Evolutionary conservation across 2,113 vertebrate genomes (phyloP).

Genomic region (Elachura formosa): DNA sequence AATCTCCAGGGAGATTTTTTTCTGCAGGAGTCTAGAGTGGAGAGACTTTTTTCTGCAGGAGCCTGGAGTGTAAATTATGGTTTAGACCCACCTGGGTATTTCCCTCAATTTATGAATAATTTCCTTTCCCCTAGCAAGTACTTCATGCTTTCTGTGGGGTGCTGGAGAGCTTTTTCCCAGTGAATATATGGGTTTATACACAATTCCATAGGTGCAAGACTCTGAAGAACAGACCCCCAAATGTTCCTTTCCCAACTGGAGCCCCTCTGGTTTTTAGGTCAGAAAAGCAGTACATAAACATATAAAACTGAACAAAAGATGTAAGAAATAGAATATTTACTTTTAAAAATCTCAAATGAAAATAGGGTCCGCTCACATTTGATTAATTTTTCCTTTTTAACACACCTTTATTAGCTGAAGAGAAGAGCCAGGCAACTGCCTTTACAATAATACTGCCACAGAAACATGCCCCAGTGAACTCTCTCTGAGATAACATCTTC

Average conservation of each 20-base stretch:
- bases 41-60: background rate
- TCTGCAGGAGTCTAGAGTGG: background rate
- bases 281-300: background rate
- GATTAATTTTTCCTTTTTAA: background rate
- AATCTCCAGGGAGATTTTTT: background rate
- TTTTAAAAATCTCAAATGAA: background rate
- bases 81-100: background rate
- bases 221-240: background rate
- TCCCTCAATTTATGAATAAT: background rate
- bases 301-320: background rate
- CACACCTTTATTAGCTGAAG: background rate
- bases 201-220: background rate
- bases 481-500: slow-evolving; percentile 12
- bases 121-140: background rate
- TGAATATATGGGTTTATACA: background rate
- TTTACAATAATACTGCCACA: slow-evolving; percentile 3
- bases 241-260: background rate
- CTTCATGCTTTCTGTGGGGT: background rate
- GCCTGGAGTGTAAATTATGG: background rate
- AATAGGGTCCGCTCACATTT: background rate
- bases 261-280: background rate
- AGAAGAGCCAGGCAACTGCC: background rate
- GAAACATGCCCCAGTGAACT: slow-evolving; percentile 4
- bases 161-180: background rate
- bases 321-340: background rate